Evolutionary conservation across 2,888 invertebrate genomes (phyloP), one percentile per base, ranked within the genome.

Genomic region (Myopa testacea): DNA sequence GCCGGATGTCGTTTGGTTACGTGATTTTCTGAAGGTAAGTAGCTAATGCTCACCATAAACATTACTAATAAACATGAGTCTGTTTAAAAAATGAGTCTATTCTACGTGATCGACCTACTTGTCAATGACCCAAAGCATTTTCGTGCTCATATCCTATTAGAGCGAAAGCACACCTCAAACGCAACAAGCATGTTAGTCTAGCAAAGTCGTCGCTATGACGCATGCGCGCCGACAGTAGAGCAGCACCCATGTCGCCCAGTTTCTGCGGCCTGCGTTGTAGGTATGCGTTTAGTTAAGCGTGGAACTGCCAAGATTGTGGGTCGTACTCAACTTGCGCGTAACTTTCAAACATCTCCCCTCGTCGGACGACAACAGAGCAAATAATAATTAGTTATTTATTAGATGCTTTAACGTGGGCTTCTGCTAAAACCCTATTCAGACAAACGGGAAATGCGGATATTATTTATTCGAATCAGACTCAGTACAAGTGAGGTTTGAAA

Each of bases 1-100:
- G 86, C 96, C 96, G 37, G 95, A 96, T 83, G 95, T 97, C 19
- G 92, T 94, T 82, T 97, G 96, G 96, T 91, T 96, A 3, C 91
- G 96, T 83, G 96, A 96, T 88, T 95, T 95, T 89, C 90, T 96
- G 50, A 95, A 95, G 92, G 96, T 96, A 90, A 91, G 91, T 86
- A 65, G 34, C 4, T 37, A 0, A 45, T 45, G 45, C 1, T 55
- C 55, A 55, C 16, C 14, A n/a, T 55, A 12, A 14, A 55, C 26
- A 26, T 26, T 2, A 26, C 26, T 26, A 26, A 26, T 26, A 26
- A 26, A 26, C 26, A 26, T 2, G 8, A 55, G 55, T 3, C 16
- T n/a, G 55, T 4, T 26, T 45, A 45, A 45, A 10, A 45, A 10
- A 45, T 45, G 45, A 26, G 26, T 26, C 10, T 45, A 45, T 45